Evolutionary conservation across 2,888 invertebrate species (phyloP).

Genomic region (Noctua comes): DNA sequence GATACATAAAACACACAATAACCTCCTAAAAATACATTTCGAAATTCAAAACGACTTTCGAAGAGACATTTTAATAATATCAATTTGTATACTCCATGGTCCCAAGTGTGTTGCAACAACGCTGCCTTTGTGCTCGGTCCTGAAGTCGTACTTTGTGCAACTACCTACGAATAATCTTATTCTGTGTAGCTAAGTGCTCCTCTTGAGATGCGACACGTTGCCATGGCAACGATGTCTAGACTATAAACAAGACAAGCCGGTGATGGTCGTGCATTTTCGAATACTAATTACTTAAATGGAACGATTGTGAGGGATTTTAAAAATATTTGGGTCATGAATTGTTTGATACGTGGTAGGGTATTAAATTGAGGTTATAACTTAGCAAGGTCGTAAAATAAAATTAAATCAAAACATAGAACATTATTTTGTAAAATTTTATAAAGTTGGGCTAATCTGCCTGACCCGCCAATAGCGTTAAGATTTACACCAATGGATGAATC

Average conservation of each 20-base stretch:
- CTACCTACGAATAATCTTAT: slow-evolving; percentile 76
- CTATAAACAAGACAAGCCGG: neutral
- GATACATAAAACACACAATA: neutral
- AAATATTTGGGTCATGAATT: too few species aligned
- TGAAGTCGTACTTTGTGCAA: slow-evolving; percentile 69
- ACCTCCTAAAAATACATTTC: slow-evolving; percentile 27
- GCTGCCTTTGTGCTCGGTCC: slow-evolving; percentile 68
- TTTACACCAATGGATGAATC: too few species aligned
- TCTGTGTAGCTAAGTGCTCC: slow-evolving; percentile 59
- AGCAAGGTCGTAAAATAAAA: too few species aligned
- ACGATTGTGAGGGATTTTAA: neutral
- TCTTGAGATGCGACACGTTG: slow-evolving; percentile 55
- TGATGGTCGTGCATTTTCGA: slow-evolving; percentile 15
- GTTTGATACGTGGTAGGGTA: too few species aligned
- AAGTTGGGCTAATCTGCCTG: too few species aligned
- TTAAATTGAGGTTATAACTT: too few species aligned
- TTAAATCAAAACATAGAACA: too few species aligned
- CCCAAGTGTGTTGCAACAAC: slow-evolving; percentile 57
- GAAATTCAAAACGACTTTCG: slow-evolving; percentile 30
- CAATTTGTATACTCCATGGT: slow-evolving; percentile 54
- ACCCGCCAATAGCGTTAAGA: too few species aligned
- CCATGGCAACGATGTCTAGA: slow-evolving; percentile 30
- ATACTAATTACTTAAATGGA: slow-evolving; percentile 13
- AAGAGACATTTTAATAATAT: slow-evolving; percentile 63
- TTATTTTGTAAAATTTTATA: too few species aligned